Conservation (phyloP, 2,888 invertebrate species). For the Eurois occulta region DNA sequence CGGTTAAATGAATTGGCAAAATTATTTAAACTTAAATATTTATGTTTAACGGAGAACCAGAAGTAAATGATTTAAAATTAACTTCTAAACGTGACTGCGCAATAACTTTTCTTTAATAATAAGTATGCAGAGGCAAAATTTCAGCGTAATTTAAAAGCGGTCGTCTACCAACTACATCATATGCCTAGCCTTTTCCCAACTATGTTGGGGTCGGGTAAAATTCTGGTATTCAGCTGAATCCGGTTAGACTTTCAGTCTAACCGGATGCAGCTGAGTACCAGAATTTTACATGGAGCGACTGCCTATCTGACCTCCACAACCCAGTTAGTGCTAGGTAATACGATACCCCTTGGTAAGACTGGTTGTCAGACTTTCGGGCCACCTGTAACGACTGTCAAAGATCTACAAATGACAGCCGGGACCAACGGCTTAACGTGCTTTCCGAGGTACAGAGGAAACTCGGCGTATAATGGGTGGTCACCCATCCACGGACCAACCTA, state of each 20-base stretch:
- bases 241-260: too few species aligned
- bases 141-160: not conserved
- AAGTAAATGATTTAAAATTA: conserved; percentile 17
- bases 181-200: too few species aligned
- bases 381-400: not conserved
- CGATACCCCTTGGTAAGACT: too few species aligned
- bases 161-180: not conserved
- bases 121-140: not conserved
- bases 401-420: not conserved
- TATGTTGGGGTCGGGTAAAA: too few species aligned
- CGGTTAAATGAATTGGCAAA: conserved; percentile 42
- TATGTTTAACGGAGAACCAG: conserved; percentile 7
- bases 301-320: too few species aligned
- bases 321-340: too few species aligned
- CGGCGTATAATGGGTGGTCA: not conserved
- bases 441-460: not conserved
- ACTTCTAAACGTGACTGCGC: not conserved
- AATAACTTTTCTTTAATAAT: not conserved
- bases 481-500: too few species aligned
- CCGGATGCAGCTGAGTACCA: too few species aligned
- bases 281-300: too few species aligned
- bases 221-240: too few species aligned
- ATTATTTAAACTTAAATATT: conserved; percentile 34
- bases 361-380: not conserved
- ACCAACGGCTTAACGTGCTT: not conserved